Conservation (phyloP, 30 jellyfish, hydroid and myxozoan genomes). For the Sanderia malayensis region DNA sequence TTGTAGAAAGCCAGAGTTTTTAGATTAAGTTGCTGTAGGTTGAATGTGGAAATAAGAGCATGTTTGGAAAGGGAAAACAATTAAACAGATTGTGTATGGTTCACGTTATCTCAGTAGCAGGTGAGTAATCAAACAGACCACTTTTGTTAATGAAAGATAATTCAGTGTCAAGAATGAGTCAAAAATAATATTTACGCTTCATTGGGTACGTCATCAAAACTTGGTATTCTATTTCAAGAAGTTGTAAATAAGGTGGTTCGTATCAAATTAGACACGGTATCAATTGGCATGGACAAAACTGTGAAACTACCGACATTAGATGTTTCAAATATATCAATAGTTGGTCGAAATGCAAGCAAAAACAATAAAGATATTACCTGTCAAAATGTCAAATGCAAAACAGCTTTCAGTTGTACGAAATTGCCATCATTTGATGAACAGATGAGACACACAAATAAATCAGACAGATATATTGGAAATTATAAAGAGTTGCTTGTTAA, state of each 20-base stretch:
- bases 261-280: background rate
- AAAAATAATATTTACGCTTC: background rate
- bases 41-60: too few relatives aligned
- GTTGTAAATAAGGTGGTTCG: background rate
- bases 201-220: too few relatives aligned
- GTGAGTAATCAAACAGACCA: background rate
- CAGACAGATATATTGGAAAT: background rate
- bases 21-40: too few relatives aligned
- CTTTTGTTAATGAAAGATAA: background rate
- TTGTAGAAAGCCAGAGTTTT: too few relatives aligned
- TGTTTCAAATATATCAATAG: background rate
- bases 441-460: background rate
- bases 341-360: background rate
- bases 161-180: background rate
- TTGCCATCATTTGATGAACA: background rate
- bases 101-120: too few relatives aligned
- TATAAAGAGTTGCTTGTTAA: conserved; percentile 1
- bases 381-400: background rate
- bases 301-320: background rate
- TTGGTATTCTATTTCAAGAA: too few relatives aligned
- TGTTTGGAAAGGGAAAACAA: too few relatives aligned
- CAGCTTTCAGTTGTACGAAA: background rate
- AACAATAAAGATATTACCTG: background rate
- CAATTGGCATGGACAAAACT: background rate
- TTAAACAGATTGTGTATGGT: too few relatives aligned